These are phyloP conservation scores for Tenrec ecaudatus DNA, from an alignment of 2,113 vertebrate species.

Conservation along the genomic window DNA sequence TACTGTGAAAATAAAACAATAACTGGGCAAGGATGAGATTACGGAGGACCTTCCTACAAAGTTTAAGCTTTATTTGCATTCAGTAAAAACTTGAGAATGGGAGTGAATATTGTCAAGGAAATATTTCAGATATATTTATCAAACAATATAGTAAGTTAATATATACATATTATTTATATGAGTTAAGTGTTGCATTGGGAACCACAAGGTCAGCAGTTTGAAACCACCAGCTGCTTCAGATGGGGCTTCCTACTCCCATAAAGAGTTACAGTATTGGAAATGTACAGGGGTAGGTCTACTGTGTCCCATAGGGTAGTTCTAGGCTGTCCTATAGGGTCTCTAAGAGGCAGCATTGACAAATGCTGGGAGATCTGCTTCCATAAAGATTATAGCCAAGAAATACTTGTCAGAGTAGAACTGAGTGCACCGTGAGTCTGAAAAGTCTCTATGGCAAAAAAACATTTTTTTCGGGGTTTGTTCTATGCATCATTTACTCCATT, in stretches of 20 bases:
- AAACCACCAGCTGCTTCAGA: too few species aligned
- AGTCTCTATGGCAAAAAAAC: background rate
- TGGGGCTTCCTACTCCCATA: too few species aligned
- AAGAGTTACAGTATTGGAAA: too few species aligned
- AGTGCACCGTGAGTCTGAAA: background rate
- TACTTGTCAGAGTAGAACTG: background rate
- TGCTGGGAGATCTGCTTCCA: background rate
- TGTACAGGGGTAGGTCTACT: too few species aligned
- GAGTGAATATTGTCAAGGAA: background rate
- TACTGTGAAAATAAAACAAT: background rate
- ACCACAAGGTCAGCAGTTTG: too few species aligned
- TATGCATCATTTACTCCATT: background rate
- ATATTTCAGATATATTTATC: background rate
- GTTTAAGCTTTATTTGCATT: slow-evolving; percentile 21
- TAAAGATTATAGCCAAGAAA: background rate
- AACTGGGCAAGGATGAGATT: background rate
- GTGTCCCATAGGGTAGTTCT: too few species aligned
- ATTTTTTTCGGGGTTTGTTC: background rate
- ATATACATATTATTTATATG: background rate
- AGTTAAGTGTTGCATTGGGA: too few species aligned
- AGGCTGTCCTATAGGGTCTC: background rate
- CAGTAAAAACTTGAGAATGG: background rate
- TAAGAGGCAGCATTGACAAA: background rate
- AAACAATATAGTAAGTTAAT: background rate
- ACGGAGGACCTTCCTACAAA: background rate